A percentile compares a stretch with the other conserved stretches of the same genome.
phyloP scores from a whole-genome alignment of 2,113 vertebrate genomes.

The Gnathonemus longibarbis region DNA sequence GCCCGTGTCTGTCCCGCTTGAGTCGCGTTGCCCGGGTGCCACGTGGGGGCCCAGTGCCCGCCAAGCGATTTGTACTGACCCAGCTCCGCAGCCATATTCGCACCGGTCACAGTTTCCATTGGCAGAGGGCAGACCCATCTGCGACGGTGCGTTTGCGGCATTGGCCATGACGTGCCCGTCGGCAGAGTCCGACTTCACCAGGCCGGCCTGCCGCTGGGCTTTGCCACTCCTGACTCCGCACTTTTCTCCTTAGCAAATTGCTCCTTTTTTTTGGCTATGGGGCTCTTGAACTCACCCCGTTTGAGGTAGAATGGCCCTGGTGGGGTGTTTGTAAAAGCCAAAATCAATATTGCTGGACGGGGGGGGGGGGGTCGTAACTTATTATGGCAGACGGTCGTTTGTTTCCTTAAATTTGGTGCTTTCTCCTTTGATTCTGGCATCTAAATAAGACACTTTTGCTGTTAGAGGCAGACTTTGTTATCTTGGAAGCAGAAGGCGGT shows the following conservation, averaged over 20 bases:
- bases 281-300: neutral
- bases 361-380: neutral
- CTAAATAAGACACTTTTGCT: neutral
- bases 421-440: neutral
- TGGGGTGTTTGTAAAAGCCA: neutral
- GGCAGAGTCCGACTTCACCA: conserved; percentile 22
- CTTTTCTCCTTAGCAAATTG: neutral
- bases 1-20: neutral
- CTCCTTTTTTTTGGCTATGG: neutral
- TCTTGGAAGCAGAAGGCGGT: conserved; percentile 2
- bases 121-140: conserved; percentile 45
- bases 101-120: conserved; percentile 43
- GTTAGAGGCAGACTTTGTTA: neutral
- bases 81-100: conserved; percentile 35
- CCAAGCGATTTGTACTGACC: conserved; percentile 45
- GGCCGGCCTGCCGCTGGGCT: conserved; percentile 26
- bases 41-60: conserved; percentile 34
- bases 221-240: neutral
- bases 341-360: neutral
- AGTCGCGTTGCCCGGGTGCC: conserved; percentile 21
- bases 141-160: conserved; percentile 40
- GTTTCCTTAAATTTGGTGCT: neutral
- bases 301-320: neutral
- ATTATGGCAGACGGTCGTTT: neutral
- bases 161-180: conserved; percentile 30